A percentile compares a stretch with the other conserved stretches of the same genome.
Conservation (phyloP, 2,797 vertebrate genomes). For the Poecile montanus region DNA sequence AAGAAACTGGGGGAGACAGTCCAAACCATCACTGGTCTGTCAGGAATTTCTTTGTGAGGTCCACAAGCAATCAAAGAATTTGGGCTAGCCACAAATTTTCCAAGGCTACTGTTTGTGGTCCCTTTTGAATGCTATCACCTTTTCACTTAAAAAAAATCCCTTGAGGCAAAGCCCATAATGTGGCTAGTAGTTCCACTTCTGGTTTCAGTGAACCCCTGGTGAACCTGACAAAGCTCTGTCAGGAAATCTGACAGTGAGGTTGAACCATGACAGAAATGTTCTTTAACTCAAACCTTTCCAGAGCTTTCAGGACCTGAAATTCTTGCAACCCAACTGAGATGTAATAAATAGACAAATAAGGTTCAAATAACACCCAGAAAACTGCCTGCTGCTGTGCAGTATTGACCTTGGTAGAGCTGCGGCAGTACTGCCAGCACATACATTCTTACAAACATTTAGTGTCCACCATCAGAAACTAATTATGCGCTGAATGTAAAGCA, state of each 20-base stretch:
- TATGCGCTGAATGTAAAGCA: not conserved
- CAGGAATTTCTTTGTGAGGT: not conserved
- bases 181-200: not conserved
- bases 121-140: not conserved
- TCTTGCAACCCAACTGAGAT: not conserved
- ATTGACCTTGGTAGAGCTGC: not conserved
- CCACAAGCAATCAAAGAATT: not conserved
- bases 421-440: not conserved
- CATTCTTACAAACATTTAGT: not conserved
- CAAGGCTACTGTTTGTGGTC: not conserved
- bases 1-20: not conserved
- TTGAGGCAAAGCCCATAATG: not conserved
- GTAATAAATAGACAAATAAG: not conserved
- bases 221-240: not conserved
- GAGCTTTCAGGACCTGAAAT: not conserved
- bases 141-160: not conserved
- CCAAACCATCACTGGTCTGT: not conserved
- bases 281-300: not conserved
- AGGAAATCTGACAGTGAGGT: not conserved
- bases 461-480: slow-evolving; percentile 5
- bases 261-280: not conserved
- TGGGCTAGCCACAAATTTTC: slow-evolving; percentile 7
- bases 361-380: not conserved
- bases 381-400: not conserved
- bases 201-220: not conserved